phyloP scores from a whole-genome alignment of 2,113 vertebrate species.

The Dunckerocampus dactyliophorus region DNA sequence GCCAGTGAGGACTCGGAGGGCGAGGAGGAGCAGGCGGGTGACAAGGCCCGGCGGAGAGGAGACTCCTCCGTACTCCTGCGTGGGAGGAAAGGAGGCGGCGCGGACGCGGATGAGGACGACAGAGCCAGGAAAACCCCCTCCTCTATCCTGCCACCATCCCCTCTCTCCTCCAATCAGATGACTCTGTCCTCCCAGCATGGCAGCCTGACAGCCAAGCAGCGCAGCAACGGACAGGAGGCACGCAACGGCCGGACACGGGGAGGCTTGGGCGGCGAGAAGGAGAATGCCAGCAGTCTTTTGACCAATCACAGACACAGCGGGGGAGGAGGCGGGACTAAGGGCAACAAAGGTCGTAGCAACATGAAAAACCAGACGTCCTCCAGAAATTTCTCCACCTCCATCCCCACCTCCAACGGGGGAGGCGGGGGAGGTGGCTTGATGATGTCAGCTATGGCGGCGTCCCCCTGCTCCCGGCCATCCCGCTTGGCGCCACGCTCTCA shows the following conservation, averaged over 20 bases:
- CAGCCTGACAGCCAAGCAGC: conserved; percentile 52
- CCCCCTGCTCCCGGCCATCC: conserved; percentile 61
- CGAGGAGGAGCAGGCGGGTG: conserved; percentile 60
- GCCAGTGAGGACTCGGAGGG: conserved; percentile 79
- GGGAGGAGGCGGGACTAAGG: conserved; percentile 45
- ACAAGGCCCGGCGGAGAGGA: conserved; percentile 48
- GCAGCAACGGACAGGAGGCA: conserved; percentile 72
- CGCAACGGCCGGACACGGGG: conserved; percentile 70
- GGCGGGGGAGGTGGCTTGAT: conserved; percentile 36
- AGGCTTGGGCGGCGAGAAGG: conserved; percentile 62
- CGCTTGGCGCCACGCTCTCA: conserved; percentile 68
- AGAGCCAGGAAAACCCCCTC: conserved; percentile 54
- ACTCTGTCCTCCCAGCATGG: conserved; percentile 52
- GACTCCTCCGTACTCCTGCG: conserved; percentile 15
- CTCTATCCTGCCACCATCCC: conserved; percentile 64
- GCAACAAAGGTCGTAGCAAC: conserved; percentile 63
- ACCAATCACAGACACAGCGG: conserved; percentile 68
- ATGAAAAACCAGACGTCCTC: conserved; percentile 43
- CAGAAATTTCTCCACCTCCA: conserved; percentile 49
- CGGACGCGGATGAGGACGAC: conserved; percentile 64
- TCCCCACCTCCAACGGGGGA: conserved; percentile 61
- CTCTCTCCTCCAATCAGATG: conserved; percentile 72
- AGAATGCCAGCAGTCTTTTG: conserved; percentile 54
- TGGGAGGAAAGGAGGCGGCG: conserved; percentile 44
- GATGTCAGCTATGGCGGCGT: conserved; percentile 51